Base-by-base conservation (phyloP, 2,888 invertebrate genomes). In the Julus scanicus region DNA sequence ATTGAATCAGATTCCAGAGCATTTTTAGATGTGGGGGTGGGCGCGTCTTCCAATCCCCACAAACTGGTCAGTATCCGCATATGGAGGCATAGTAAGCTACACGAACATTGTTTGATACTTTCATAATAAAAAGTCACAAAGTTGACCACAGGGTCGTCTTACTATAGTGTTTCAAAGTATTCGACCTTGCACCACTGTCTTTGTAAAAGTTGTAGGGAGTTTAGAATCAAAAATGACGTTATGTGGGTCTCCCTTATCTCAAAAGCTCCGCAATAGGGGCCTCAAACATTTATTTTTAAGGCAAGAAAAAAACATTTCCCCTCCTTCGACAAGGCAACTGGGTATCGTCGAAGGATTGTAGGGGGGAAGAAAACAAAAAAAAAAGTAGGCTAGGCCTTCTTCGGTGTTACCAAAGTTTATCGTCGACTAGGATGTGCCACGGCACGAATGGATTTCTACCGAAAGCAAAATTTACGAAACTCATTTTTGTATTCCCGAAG, bases 381-480 rank as follows among this genome's bases (percentile, higher is more conserved):
- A 71, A 71, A 71, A 71, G 71, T 71, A 71, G 71, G 71, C 71
- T 71, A 71, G 71, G 71, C 71, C 71, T 71, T 8, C 71, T 20
- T 63, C 15, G 8, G 29, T n/a, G 71, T 71, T 71, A n/a, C 71
- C 20, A 71, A 71, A 71, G 71, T 71, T 71, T 29, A 29, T 71
- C 29, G 63, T 63, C 20, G 11, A 29, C 6, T 29, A 20, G 71
- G 29, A 29, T 5, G 20, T 17, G 20, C 63, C 29, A 71, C 53
- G 53, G 71, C 20, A 71, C 71, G 20, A 71, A 11, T 71, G 71
- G 71, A 17, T 9, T 71, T 11, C 71, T 8, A 9, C 5, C 20
- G 63, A n/a, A n/a, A 63, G 20, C n/a, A 5, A 20, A 20, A 29
- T 71, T 71, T 29, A 8, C 29, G 29, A 71, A 71, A 71, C 71